A percentile compares a stretch with the other conserved stretches of the same genome.
Evolutionary conservation across 2,113 vertebrate species (phyloP).

Genomic region (Dasyprocta punctata): DNA sequence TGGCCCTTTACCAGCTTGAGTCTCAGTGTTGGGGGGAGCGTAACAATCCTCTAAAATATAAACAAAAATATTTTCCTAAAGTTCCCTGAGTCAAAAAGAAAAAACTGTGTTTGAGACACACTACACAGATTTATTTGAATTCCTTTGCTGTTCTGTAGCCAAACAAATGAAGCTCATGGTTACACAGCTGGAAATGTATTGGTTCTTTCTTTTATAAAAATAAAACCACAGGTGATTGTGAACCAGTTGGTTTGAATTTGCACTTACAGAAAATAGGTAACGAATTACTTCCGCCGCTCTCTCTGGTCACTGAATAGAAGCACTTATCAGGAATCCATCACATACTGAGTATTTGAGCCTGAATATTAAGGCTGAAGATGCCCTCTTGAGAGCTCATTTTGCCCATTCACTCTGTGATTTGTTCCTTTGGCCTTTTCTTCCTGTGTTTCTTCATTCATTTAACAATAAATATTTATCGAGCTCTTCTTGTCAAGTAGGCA

Average conservation of each 20-base stretch:
- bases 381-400: constrained; percentile 5
- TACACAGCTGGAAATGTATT: constrained; percentile 34
- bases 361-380: not conserved
- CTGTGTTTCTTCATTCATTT: constrained; percentile 52
- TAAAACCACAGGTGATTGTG: constrained; percentile 11
- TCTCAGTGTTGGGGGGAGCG: not conserved
- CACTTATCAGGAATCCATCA: not conserved
- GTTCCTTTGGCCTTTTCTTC: constrained; percentile 36
- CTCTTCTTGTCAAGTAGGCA: constrained; percentile 59
- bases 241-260: constrained; percentile 17
- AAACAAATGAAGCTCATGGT: not conserved
- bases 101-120: constrained; percentile 41
- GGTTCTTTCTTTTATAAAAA: constrained; percentile 58
- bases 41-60: constrained; percentile 25
- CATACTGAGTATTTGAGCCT: not conserved
- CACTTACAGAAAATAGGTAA: not conserved
- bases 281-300: constrained; percentile 58
- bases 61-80: constrained; percentile 69
- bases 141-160: constrained; percentile 41
- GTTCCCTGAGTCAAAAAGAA: constrained; percentile 65
- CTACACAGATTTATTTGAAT: constrained; percentile 65
- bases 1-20: constrained; percentile 57
- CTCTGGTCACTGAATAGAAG: not conserved
- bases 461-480: constrained; percentile 46
- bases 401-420: not conserved